A percentile compares a stretch with the other conserved stretches of the same genome.
Evolutionary conservation across 2,113 vertebrate genomes (phyloP).

Genomic region (Choloepus hoffmanni): DNA sequence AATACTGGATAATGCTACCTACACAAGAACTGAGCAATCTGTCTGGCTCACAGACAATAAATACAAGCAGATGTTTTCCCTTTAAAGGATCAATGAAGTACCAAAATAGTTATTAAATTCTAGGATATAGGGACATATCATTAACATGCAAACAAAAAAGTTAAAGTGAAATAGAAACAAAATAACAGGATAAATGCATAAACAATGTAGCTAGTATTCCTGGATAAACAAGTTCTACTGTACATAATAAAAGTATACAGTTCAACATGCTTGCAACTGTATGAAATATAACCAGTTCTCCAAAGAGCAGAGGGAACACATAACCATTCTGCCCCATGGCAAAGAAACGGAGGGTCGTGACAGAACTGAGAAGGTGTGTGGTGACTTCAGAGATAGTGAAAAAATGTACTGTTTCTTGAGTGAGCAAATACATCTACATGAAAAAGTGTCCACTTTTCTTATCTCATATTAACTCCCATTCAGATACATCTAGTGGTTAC

Average conservation of each 20-base stretch:
- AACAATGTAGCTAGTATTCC: background rate
- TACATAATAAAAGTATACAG: background rate
- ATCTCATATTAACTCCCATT: background rate
- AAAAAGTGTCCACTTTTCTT: background rate
- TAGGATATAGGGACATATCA: background rate
- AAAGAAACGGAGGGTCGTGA: background rate
- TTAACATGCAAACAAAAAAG: conserved; percentile 14
- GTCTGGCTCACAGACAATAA: background rate
- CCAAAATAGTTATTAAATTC: conserved; percentile 20
- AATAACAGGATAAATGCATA: background rate
- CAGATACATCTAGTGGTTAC: background rate
- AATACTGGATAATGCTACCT: background rate
- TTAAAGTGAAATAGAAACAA: conserved; percentile 18
- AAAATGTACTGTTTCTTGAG: conserved; percentile 82
- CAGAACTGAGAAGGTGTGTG: conserved; percentile 80
- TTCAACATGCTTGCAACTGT: background rate
- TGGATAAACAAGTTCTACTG: background rate
- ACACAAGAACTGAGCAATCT: background rate
- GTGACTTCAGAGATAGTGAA: conserved; percentile 85
- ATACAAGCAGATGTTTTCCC: background rate
- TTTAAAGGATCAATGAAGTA: background rate
- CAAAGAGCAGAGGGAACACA: conserved; percentile 79
- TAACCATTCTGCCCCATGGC: conserved; percentile 80
- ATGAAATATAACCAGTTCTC: conserved; percentile 84
- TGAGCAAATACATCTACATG: conserved; percentile 20